These are phyloP conservation scores for Chloropsis hardwickii DNA, from an alignment of 2,113 vertebrate genomes.

Conservation along the genomic window DNA sequence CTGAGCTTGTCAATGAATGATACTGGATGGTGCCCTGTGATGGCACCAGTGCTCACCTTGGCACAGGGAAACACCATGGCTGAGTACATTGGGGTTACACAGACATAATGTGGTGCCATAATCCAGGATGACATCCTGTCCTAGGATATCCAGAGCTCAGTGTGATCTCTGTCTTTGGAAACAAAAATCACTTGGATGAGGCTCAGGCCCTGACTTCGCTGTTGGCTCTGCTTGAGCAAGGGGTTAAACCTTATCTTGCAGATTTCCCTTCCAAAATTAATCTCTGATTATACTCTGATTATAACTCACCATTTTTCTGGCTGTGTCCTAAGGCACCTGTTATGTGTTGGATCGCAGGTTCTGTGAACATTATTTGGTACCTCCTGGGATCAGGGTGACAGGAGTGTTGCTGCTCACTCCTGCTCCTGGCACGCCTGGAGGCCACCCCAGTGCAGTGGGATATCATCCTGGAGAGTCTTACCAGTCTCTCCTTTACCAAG, in stretches of 20 bases:
- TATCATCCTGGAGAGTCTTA: conserved; percentile 21
- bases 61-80: fast-evolving
- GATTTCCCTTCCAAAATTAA: not conserved
- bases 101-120: not conserved
- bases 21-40: no score
- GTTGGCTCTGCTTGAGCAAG: not conserved
- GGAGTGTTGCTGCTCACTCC: not conserved
- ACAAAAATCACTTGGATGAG: not conserved
- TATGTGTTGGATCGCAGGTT: fast-evolving
- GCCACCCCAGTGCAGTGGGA: not conserved
- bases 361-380: not conserved
- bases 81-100: fast-evolving
- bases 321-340: not conserved
- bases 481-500: conserved; percentile 70
- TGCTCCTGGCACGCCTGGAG: not conserved
- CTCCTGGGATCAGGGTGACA: not conserved
- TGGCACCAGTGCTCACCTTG: fast-evolving
- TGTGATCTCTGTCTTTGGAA: not conserved
- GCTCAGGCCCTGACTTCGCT: not conserved
- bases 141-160: no score
- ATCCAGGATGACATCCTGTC: not conserved
- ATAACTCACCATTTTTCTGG: not conserved
- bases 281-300: not conserved
- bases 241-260: not conserved
- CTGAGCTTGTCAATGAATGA: not conserved